phyloP scores from a whole-genome alignment of 1,140 invertebrate species.

The Saxidomus purpurata region DNA sequence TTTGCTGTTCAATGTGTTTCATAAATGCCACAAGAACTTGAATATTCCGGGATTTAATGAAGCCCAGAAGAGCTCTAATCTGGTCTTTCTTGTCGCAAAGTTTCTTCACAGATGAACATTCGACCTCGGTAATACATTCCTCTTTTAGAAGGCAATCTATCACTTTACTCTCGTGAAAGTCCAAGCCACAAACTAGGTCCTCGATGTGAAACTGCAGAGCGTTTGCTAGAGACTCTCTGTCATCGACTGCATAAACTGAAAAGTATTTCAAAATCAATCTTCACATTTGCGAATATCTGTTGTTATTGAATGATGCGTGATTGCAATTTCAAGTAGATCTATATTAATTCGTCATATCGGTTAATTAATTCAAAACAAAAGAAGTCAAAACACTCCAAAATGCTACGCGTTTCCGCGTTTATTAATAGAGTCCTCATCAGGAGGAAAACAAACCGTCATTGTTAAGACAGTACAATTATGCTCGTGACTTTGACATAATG shows the following conservation, averaged over 20 bases:
- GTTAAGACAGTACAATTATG: too few species aligned
- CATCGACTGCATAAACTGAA: neutral
- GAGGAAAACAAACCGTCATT: too few species aligned
- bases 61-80: neutral
- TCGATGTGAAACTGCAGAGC: conserved; percentile 13
- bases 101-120: neutral
- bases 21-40: neutral
- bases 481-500: too few species aligned
- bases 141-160: neutral
- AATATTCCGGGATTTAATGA: neutral
- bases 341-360: too few species aligned
- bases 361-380: too few species aligned
- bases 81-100: neutral
- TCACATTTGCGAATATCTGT: too few species aligned
- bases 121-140: neutral
- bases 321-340: too few species aligned
- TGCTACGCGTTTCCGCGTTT: too few species aligned
- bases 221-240: conserved; percentile 21
- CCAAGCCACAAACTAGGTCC: neutral
- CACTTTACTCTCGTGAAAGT: conserved; percentile 7
- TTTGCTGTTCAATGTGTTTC: neutral
- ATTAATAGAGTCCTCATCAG: too few species aligned
- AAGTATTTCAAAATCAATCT: neutral
- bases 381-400: too few species aligned
- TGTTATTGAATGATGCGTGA: too few species aligned